These are phyloP conservation scores for Myiothlypis chrysogaster DNA, from an alignment of 2,797 vertebrate species.

Conservation along the genomic window DNA sequence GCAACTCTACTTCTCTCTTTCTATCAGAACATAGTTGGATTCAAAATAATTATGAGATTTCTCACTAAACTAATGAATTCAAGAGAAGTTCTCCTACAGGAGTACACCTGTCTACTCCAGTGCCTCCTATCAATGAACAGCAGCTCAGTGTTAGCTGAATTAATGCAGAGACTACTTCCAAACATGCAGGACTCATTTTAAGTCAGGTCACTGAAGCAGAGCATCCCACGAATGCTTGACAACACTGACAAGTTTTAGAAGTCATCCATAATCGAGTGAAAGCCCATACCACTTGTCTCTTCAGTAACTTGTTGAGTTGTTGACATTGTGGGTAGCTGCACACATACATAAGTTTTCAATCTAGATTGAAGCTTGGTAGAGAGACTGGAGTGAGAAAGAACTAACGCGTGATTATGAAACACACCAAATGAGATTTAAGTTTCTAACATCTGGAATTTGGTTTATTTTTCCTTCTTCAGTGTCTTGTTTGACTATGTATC, in stretches of 20 bases:
- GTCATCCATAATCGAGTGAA: not conserved
- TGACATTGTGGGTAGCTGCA: not conserved
- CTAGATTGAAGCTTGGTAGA: not conserved
- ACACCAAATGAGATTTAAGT: not conserved
- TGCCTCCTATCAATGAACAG: not conserved
- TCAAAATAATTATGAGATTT: conserved; percentile 29
- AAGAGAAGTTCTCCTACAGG: not conserved
- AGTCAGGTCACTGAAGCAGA: not conserved
- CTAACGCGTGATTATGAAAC: not conserved
- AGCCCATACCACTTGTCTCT: not conserved
- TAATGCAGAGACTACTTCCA: not conserved
- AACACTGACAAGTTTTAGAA: not conserved
- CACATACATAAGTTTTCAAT: not conserved
- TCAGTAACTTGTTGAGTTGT: not conserved
- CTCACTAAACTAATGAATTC: not conserved
- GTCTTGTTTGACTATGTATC: not conserved
- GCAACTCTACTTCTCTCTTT: not conserved
- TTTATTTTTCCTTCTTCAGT: not conserved
- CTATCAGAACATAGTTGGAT: conserved; percentile 14
- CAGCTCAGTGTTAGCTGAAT: not conserved
- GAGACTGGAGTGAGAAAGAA: not conserved
- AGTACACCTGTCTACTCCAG: not conserved
- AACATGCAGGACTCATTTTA: not conserved
- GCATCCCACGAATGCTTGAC: not conserved
- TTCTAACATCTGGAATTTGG: not conserved